Evolutionary conservation across 2,888 invertebrate genomes (phyloP), one percentile per base, ranked within the genome.

Genomic region (Nomada lathburiana): DNA sequence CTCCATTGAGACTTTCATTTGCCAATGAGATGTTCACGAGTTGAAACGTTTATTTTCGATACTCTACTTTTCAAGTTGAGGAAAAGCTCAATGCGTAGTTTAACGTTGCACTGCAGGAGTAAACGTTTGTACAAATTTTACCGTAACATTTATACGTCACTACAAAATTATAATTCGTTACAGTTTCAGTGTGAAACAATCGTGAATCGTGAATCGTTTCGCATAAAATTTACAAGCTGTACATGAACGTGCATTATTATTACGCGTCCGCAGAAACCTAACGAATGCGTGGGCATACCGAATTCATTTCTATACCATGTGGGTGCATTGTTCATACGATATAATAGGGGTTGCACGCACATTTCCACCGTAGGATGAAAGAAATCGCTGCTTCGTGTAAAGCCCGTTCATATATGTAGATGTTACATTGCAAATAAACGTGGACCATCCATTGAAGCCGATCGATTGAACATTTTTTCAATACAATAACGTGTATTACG

Each of bases 61-160:
- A 29, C 60, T 59, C 44, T 29, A 67, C 53, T 47, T 44, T 18
- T 47, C 36, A 29, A 36, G 42, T 64, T 52, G 23, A 36, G 26
- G 42, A 64, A 26, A 57, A 57, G 82, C 83, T 76, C 72, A 80
- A 75, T 16, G 64, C 60, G 47, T 69, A 69, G 60, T 75, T 70
- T 74, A 47, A 57, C 50, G 42, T 52, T 60, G 78, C 63, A 50
- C 55, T 9, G 73, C 81, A 62, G 67, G 63, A 52, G 44, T 29
- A n/a, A 76, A 77, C 68, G 11, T 64, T 79, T 52, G 82, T 80
- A 73, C 82, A 81, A 80, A 80, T 73, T 81, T 81, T 63, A 36
- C 23, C 73, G 67, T 60, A 36, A 78, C 57, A n/a, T 70, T 80
- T 53, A 36, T 53, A 77, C 53, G 59, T 53, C 13, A 9, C 26